Conservation (phyloP, 1,140 invertebrate species). For the Metaphire vulgaris region DNA sequence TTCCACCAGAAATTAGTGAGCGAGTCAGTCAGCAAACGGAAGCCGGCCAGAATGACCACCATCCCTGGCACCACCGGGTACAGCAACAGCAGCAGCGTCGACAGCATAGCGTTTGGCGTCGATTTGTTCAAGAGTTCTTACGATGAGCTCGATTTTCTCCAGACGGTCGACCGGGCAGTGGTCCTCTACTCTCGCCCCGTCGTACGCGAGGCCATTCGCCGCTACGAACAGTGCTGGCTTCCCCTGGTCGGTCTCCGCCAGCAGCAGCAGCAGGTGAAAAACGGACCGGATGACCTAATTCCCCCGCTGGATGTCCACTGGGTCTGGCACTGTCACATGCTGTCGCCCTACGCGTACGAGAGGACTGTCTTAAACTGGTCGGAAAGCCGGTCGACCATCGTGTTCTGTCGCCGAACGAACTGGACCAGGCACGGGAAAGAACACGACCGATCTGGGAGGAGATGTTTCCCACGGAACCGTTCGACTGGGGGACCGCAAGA, state of each 20-base stretch:
- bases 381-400: conserved; percentile 49
- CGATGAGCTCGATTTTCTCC: conserved; percentile 29
- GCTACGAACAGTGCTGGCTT: conserved; percentile 53
- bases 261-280: conserved; percentile 24
- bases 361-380: conserved; percentile 49
- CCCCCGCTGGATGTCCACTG: conserved; percentile 56
- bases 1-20: too few species aligned
- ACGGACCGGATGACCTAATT: conserved; percentile 32
- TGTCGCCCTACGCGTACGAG: conserved; percentile 48
- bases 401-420: conserved; percentile 33
- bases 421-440: conserved; percentile 3
- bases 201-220: conserved; percentile 47
- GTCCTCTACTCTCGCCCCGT: conserved; percentile 39
- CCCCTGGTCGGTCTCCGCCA: conserved; percentile 46
- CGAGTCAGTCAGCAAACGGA: too few species aligned
- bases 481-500: background rate
- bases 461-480: conserved; percentile 24
- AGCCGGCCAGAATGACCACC: too few species aligned
- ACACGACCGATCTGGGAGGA: conserved; percentile 28
- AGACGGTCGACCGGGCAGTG: conserved; percentile 35
- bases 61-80: too few species aligned
- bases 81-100: background rate
- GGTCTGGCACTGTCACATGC: conserved; percentile 55
- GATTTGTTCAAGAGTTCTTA: conserved; percentile 25
- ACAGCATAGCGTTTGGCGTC: conserved; percentile 28